phyloP scores from a whole-genome alignment of 2,797 vertebrate species.

The Gadopsis bispinosus region DNA sequence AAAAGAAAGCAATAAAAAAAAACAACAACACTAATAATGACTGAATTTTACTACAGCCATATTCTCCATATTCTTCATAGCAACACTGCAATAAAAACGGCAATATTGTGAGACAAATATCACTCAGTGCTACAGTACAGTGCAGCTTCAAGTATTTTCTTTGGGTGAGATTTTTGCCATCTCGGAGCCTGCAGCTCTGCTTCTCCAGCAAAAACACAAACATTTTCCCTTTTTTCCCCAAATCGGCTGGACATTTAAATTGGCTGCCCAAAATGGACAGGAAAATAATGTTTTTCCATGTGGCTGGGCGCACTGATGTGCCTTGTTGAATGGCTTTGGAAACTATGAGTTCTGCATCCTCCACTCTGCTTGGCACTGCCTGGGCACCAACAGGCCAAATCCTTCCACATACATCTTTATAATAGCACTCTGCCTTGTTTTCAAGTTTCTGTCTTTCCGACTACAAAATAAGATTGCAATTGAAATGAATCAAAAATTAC shows the following conservation, averaged over 20 bases:
- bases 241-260: constrained; percentile 32
- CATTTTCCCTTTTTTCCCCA: neutral
- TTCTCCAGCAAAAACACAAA: neutral
- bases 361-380: constrained; percentile 30
- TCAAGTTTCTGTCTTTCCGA: neutral
- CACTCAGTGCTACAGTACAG: neutral
- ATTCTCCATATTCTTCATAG: constrained; percentile 19
- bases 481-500: neutral
- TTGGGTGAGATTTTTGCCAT: neutral
- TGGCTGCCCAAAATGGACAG: constrained; percentile 12
- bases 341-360: constrained; percentile 31
- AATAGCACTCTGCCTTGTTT: constrained; percentile 32
- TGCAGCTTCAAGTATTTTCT: constrained; percentile 1
- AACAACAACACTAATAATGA: constrained; percentile 11
- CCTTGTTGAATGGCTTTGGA: constrained; percentile 28
- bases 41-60: constrained; percentile 27
- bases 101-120: constrained; percentile 27
- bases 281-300: constrained; percentile 11
- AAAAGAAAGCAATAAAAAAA: constrained; percentile 29
- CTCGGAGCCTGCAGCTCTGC: neutral
- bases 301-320: constrained; percentile 21
- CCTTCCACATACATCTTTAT: constrained; percentile 49
- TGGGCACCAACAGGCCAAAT: constrained; percentile 27
- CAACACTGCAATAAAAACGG: constrained; percentile 32
- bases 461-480: neutral